These are phyloP conservation scores for Thamnaconus septentrionalis DNA, from an alignment of 2,113 vertebrate species.

Conservation along the genomic window DNA sequence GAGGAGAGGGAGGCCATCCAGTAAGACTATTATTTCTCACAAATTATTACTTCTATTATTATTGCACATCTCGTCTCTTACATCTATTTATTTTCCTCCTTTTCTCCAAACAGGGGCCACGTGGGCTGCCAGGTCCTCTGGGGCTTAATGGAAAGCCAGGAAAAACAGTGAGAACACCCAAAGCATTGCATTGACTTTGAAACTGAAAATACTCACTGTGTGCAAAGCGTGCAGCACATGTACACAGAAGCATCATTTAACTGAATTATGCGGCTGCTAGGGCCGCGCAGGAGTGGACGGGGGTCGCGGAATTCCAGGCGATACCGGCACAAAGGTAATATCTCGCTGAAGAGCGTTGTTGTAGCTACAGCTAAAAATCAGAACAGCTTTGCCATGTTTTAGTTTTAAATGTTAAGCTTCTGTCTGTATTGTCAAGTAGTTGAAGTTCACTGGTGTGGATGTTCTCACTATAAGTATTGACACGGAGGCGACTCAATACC, in stretches of 20 bases:
- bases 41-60: constrained; percentile 8
- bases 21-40: constrained; percentile 49
- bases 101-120: constrained; percentile 76
- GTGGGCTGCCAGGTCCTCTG: constrained; percentile 77
- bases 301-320: constrained; percentile 86
- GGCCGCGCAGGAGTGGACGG: constrained; percentile 84
- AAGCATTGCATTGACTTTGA: constrained; percentile 11
- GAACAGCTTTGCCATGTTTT: too few relatives aligned
- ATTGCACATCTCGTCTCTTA: constrained; percentile 12
- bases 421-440: too few relatives aligned
- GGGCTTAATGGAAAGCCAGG: constrained; percentile 81
- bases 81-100: constrained; percentile 24
- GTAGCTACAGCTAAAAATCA: neutral
- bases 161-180: constrained; percentile 80
- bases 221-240: neutral
- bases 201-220: constrained; percentile 5
- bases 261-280: constrained; percentile 63
- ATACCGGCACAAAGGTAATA: constrained; percentile 85
- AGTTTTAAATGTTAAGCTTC: neutral
- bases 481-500: constrained; percentile 54
- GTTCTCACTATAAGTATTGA: constrained; percentile 39
- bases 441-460: neutral
- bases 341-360: neutral
- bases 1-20: constrained; percentile 56
- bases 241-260: constrained; percentile 13